These are phyloP conservation scores for Takifugu bimaculatus DNA, from an alignment of 2,113 vertebrate species.

Conservation along the genomic window DNA sequence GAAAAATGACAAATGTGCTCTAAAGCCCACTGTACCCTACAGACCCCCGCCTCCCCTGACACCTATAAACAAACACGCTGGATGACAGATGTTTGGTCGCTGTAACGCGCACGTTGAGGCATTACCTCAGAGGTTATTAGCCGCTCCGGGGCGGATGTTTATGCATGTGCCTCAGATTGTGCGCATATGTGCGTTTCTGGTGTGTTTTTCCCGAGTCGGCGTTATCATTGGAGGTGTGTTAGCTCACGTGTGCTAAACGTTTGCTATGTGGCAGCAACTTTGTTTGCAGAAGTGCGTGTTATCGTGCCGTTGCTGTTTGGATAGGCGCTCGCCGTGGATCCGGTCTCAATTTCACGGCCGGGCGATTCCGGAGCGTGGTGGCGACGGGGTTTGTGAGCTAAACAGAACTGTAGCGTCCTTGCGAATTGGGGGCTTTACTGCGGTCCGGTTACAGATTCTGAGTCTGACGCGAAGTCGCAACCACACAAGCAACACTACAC, in stretches of 20 bases:
- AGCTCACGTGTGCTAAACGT: slow-evolving; percentile 40
- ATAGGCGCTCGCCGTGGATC: slow-evolving; percentile 37
- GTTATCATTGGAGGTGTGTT: slow-evolving; percentile 39
- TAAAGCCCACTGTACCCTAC: slow-evolving; percentile 14
- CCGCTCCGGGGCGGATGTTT: slow-evolving; percentile 38
- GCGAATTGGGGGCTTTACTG: slow-evolving; percentile 39
- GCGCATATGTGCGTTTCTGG: slow-evolving; percentile 35
- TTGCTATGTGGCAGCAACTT: slow-evolving; percentile 20
- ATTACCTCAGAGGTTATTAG: slow-evolving; percentile 20
- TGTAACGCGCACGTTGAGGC: slow-evolving; percentile 14
- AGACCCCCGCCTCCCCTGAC: neutral
- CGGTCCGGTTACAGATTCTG: neutral
- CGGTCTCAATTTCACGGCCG: slow-evolving; percentile 74
- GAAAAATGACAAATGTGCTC: slow-evolving; percentile 11
- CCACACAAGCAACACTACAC: slow-evolving; percentile 27
- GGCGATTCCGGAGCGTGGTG: slow-evolving; percentile 39
- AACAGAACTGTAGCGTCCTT: slow-evolving; percentile 44
- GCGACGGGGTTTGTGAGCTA: slow-evolving; percentile 49
- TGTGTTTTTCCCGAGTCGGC: slow-evolving; percentile 34
- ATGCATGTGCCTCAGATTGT: slow-evolving; percentile 10
- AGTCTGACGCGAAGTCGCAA: slow-evolving; percentile 11
- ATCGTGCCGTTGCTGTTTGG: slow-evolving; percentile 45
- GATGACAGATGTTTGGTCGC: slow-evolving; percentile 32
- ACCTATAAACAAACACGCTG: slow-evolving; percentile 13
- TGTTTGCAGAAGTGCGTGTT: slow-evolving; percentile 37